phyloP scores from a whole-genome alignment of 2,113 vertebrate species.

The Seriola rivoliana region DNA sequence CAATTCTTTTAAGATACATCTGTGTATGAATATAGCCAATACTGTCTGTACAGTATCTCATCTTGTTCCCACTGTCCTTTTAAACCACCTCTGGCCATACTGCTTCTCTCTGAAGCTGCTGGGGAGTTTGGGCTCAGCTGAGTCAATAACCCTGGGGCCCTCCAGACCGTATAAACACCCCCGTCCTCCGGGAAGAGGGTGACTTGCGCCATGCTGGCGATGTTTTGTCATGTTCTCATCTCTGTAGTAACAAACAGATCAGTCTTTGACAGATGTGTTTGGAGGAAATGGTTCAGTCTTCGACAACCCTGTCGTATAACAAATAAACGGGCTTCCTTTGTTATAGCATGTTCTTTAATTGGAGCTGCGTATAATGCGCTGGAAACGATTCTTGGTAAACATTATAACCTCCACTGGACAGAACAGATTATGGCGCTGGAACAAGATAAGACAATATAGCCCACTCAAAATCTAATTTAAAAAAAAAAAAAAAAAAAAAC shows the following conservation, averaged over 20 bases:
- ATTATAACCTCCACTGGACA: not conserved
- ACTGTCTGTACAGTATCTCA: conserved; percentile 23
- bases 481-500: no score
- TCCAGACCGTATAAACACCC: conserved; percentile 59
- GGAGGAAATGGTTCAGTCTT: conserved; percentile 15
- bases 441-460: not conserved
- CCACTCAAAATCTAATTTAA: not conserved
- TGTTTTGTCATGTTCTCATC: conserved; percentile 71
- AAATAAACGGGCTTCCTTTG: conserved; percentile 52
- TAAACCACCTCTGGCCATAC: not conserved
- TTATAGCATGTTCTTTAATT: conserved; percentile 16
- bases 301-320: not conserved
- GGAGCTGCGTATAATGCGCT: not conserved
- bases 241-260: conserved; percentile 74
- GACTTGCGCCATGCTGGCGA: conserved; percentile 53
- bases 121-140: conserved; percentile 66
- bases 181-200: conserved; percentile 60
- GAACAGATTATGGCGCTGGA: not conserved
- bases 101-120: conserved; percentile 22
- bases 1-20: conserved; percentile 15
- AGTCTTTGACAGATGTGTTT: conserved; percentile 55
- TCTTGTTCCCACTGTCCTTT: conserved; percentile 35
- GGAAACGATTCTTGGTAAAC: conserved; percentile 5
- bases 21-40: not conserved
- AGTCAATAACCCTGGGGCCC: conserved; percentile 71